Percentiles rank a stretch among this genome's conserved stretches.
Evolutionary conservation across 2,797 vertebrate genomes (phyloP).

Genomic region (Apogon talboti): DNA sequence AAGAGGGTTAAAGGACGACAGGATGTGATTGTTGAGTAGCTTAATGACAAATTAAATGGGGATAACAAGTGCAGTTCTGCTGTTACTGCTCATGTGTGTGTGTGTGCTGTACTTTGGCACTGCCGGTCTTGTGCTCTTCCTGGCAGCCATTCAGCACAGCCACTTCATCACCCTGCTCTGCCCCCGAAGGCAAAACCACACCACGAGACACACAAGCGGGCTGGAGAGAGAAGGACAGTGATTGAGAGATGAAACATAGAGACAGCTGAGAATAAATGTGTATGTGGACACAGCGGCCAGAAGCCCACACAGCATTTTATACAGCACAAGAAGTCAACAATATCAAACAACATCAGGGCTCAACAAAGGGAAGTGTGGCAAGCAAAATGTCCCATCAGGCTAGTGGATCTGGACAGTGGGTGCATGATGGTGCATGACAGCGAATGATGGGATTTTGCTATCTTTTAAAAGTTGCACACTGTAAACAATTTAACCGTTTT

Average conservation of each 20-base stretch:
- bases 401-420: no score
- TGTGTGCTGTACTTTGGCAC: slow-evolving; percentile 64
- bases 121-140: slow-evolving; percentile 79
- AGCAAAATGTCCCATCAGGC: no score
- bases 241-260: slow-evolving; percentile 24
- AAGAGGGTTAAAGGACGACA: neutral
- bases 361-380: no score
- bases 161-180: slow-evolving; percentile 84
- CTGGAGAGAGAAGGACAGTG: slow-evolving; percentile 68
- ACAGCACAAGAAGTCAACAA: no score
- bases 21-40: slow-evolving; percentile 4
- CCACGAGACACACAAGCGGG: slow-evolving; percentile 84
- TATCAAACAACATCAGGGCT: no score
- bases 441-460: no score
- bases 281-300: neutral
- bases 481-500: no score
- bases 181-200: slow-evolving; percentile 76
- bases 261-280: neutral
- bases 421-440: no score
- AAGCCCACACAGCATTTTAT: neutral
- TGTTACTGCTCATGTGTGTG: slow-evolving; percentile 1
- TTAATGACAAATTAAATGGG: slow-evolving; percentile 9
- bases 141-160: slow-evolving; percentile 85
- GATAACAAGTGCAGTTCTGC: slow-evolving; percentile 11
- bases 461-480: no score